Conservation (phyloP, 2,888 invertebrate species). For the Pristionchus entomophagus region DNA sequence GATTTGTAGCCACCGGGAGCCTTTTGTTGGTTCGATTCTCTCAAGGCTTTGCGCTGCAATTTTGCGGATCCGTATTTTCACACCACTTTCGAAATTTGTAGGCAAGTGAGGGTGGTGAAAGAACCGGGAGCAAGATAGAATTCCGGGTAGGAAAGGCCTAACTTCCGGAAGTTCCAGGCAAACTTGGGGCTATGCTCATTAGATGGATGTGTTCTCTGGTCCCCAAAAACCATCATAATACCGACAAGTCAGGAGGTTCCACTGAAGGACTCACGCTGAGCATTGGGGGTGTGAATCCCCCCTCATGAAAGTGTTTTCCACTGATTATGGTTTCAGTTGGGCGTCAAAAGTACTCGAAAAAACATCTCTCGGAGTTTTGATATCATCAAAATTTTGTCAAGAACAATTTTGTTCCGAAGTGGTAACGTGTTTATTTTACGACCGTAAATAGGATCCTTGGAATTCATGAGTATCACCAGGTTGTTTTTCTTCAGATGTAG, state of each 20-base stretch:
- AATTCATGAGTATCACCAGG: too few species aligned
- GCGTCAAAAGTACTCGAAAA: constrained; percentile 28
- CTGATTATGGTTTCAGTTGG: neutral
- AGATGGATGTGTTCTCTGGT: too few species aligned
- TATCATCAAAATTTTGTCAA: too few species aligned
- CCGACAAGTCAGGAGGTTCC: too few species aligned
- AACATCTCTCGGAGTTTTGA: neutral
- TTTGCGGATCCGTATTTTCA: neutral
- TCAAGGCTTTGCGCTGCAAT: neutral
- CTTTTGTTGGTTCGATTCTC: neutral
- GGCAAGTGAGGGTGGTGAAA: neutral
- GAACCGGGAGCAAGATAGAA: neutral
- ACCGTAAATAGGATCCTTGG: too few species aligned
- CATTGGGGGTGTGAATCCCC: neutral
- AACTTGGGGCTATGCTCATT: too few species aligned
- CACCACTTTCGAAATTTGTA: neutral
- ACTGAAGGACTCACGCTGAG: too few species aligned
- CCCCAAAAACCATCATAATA: too few species aligned
- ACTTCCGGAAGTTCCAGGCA: neutral
- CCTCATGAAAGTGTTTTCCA: too few species aligned
- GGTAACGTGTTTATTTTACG: too few species aligned
- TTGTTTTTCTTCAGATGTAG: too few species aligned
- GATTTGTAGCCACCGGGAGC: neutral
- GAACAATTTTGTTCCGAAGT: too few species aligned
- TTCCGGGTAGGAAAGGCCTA: neutral